Percentiles rank a stretch among this genome's conserved stretches.
Conservation (phyloP, 2,113 vertebrate genomes). For the Nannobrachium achirus region DNA sequence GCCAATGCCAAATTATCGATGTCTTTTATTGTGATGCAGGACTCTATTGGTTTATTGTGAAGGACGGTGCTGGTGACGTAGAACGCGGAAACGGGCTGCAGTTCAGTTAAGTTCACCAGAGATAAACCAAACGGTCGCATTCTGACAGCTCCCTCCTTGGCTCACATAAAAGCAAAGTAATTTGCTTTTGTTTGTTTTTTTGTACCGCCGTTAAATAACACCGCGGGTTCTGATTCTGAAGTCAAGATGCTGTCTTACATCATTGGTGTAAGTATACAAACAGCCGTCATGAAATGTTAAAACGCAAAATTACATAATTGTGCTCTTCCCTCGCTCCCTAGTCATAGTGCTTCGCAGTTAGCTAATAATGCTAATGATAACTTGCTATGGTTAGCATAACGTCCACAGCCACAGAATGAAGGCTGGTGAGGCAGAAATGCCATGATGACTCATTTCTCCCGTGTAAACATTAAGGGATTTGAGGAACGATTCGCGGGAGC, state of each 20-base stretch:
- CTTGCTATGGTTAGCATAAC: neutral
- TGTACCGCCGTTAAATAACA: neutral
- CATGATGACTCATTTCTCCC: no score
- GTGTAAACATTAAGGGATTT: no score
- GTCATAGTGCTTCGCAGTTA: neutral
- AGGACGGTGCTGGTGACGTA: no score
- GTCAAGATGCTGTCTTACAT: constrained; percentile 72
- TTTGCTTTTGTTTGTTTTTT: neutral
- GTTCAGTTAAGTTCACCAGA: no score
- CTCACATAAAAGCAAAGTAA: neutral
- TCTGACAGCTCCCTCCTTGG: neutral
- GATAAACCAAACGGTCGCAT: neutral
- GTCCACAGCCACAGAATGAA: neutral
- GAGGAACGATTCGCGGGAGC: no score
- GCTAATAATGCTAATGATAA: neutral
- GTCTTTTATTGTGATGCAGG: neutral
- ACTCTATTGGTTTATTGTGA: neutral
- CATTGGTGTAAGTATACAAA: constrained; percentile 61
- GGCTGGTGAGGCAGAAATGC: constrained; percentile 40
- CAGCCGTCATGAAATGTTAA: neutral
- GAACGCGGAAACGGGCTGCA: neutral
- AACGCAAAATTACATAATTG: neutral
- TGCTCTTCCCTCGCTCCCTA: neutral
- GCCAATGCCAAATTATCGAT: no score
- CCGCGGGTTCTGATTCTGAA: no score